Conservation (phyloP, 2,113 vertebrate species). For the Zootoca vivipara region DNA sequence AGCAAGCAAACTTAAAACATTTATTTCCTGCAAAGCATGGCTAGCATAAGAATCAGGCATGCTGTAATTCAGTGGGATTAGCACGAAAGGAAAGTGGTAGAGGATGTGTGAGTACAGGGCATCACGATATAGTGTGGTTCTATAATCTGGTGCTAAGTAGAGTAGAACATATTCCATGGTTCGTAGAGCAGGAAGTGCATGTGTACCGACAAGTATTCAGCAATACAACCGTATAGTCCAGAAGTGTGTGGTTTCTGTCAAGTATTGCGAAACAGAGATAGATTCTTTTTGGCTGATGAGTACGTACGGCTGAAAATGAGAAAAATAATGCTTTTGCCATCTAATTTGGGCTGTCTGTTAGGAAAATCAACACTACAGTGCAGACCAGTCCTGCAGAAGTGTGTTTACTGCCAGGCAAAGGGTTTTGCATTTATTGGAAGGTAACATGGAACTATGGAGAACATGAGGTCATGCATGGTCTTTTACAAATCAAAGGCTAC, state of each 20-base stretch:
- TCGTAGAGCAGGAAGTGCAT: not conserved
- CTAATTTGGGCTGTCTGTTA: not conserved
- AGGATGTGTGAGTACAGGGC: not conserved
- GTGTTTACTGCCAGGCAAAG: slow-evolving; percentile 67
- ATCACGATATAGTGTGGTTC: not conserved
- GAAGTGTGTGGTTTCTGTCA: not conserved
- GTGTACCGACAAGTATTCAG: not conserved
- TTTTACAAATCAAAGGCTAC: slow-evolving; percentile 57
- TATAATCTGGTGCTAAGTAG: not conserved
- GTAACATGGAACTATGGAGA: slow-evolving; percentile 69
- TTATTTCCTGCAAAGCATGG: not conserved
- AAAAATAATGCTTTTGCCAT: not conserved
- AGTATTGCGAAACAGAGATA: not conserved
- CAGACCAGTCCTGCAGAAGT: slow-evolving; percentile 67
- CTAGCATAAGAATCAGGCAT: not conserved
- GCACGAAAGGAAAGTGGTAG: not conserved
- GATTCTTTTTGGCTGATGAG: not conserved
- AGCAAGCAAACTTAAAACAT: not conserved
- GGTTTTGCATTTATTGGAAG: slow-evolving; percentile 74
- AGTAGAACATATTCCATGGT: not conserved
- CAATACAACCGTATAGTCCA: not conserved
- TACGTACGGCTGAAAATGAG: not conserved
- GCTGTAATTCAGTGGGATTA: not conserved
- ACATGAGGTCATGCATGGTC: slow-evolving; percentile 71
- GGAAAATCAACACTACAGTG: not conserved